Base-by-base conservation (phyloP, 2,113 vertebrate genomes). In the Clupea harengus region DNA sequence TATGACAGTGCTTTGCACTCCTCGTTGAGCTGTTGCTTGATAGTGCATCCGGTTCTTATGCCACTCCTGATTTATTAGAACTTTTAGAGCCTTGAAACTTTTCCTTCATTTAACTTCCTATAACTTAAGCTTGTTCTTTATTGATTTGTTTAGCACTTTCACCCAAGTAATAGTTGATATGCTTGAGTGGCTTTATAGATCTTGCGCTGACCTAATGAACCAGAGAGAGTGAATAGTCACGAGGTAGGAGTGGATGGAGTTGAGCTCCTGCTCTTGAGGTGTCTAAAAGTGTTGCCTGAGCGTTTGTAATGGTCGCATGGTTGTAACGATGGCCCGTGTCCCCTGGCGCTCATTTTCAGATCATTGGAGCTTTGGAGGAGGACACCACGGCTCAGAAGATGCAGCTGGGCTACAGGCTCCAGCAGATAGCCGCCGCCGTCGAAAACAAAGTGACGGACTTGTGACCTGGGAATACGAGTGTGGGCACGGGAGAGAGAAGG, bases 401-500 rank as follows among this genome's bases (percentile, higher is more conserved):
- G 98, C 98, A 99, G 94, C 95, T 99, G 0, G 97, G 97, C 45
- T 99, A 99, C 86, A 95, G 98, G 82, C 96, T 99, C 75, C 98
- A 99, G 92, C 98, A 99, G 94, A 97, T 99, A 0, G 98, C 98
- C 0, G 98, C 98, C 0, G 97, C 98, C 1, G 97, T 99, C 92
- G 98, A 99, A 91, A 99, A 99, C 89, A 99, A 99, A 94, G 98
- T 99, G 93, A 99, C 98, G 0, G 98, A 99, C 89, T 97, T 99
- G 93, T 99, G 97, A 97, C 92, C 84, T 85, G 78, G 44, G 64
- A 72, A 9, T 45, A 50, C 13, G 54, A 64, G 47, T 78, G 10
- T 15, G 25, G n/a, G 20, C n/a, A 22, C n/a, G 72, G 28, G 4
- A 13, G 28, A 25, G 45, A 45, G 54, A 72, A 83, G 44, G 50